Percentiles rank a stretch among this genome's conserved stretches.
phyloP scores from a whole-genome alignment of 2,888 invertebrate species.

The Pyrrhia umbra region DNA sequence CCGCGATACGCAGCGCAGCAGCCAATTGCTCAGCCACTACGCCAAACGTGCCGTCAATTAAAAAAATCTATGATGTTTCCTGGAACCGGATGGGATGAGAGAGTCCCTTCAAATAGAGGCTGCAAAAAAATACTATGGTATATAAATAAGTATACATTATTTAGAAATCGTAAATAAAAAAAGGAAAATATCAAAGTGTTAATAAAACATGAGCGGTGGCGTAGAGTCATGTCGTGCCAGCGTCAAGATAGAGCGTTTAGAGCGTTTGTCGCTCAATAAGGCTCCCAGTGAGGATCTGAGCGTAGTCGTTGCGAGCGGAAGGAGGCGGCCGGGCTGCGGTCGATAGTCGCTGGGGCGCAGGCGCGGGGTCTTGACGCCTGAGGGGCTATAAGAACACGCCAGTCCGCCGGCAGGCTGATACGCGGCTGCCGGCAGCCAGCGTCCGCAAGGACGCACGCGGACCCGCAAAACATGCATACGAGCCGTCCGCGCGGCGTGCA shows the following conservation, averaged over 20 bases:
- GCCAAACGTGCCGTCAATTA: too few relatives aligned
- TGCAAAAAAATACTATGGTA: too few relatives aligned
- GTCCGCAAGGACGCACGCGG: constrained; percentile 75
- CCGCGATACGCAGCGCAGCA: too few relatives aligned
- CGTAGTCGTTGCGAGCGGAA: constrained; percentile 74
- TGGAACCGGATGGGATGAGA: too few relatives aligned
- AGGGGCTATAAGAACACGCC: constrained; percentile 71
- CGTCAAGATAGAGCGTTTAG: constrained; percentile 74
- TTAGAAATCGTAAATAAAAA: constrained; percentile 35
- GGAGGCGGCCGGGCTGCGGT: constrained; percentile 78
- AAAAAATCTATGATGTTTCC: too few relatives aligned
- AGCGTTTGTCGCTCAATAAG: constrained; percentile 80
- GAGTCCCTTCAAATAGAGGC: too few relatives aligned
- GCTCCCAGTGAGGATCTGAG: constrained; percentile 77
- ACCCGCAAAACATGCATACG: constrained; percentile 79
- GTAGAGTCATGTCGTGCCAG: constrained; percentile 66
- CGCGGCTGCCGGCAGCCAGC: constrained; percentile 84
- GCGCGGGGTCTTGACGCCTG: constrained; percentile 75
- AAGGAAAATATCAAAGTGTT: constrained; percentile 58
- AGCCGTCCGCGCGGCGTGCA: constrained; percentile 82
- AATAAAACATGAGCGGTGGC: constrained; percentile 72
- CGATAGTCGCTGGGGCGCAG: constrained; percentile 81
- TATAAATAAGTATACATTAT: not conserved
- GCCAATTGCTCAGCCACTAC: too few relatives aligned
- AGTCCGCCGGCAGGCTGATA: constrained; percentile 83